Conservation (phyloP, 1,140 invertebrate species). For the Calycopis cecrops region DNA sequence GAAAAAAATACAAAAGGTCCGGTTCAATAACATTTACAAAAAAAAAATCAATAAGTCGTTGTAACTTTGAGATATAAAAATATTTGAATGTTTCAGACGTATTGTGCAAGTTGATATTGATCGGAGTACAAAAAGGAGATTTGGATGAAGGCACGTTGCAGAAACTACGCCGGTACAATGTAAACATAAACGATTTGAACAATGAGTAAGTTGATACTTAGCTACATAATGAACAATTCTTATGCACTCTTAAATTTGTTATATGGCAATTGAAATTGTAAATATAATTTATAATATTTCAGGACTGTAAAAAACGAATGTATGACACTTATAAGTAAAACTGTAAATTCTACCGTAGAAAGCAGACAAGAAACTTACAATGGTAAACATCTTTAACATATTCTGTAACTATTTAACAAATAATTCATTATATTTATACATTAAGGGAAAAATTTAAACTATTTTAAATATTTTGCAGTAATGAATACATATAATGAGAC, state of each 20-base stretch:
- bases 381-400: too few relatives aligned
- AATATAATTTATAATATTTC: constrained; percentile 15
- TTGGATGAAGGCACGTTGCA: constrained; percentile 42
- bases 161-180: constrained; percentile 47
- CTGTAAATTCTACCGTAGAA: too few relatives aligned
- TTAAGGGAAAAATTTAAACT: too few relatives aligned
- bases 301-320: constrained; percentile 25
- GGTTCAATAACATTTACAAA: not conserved
- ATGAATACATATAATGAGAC: not conserved
- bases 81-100: constrained; percentile 43
- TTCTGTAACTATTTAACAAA: too few relatives aligned
- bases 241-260: too few relatives aligned
- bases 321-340: constrained; percentile 12
- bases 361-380: too few relatives aligned
- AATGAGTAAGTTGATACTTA: constrained; percentile 41
- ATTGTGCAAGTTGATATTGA: constrained; percentile 55
- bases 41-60: not conserved
- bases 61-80: not conserved
- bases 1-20: constrained; percentile 14
- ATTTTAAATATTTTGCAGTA: not conserved
- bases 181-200: constrained; percentile 51
- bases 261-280: too few relatives aligned
- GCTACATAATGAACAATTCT: too few relatives aligned
- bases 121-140: constrained; percentile 58
- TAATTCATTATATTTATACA: too few relatives aligned